Conservation (phyloP, 2,888 invertebrate species). For the Autographa pulchrina region DNA sequence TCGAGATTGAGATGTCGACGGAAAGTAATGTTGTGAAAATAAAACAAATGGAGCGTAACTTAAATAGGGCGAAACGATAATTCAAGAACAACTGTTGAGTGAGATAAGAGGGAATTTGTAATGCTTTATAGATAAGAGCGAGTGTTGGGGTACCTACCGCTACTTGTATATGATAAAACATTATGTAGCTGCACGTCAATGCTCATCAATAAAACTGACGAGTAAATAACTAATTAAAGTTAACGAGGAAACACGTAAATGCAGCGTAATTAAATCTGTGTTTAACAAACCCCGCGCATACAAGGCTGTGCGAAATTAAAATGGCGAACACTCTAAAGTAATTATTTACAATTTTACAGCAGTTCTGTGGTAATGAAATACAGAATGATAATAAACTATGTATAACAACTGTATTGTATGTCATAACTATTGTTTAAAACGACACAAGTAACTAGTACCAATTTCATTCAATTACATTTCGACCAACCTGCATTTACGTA, state of each 20-base stretch:
- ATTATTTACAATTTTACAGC: slow-evolving; percentile 31
- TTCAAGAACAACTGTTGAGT: slow-evolving; percentile 49
- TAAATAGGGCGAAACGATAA: slow-evolving; percentile 58
- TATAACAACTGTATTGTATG: background rate
- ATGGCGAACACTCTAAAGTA: slow-evolving; percentile 25
- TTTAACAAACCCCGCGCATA: slow-evolving; percentile 48
- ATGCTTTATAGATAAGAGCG: slow-evolving; percentile 45
- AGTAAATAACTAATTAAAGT: slow-evolving; percentile 64
- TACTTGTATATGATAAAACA: slow-evolving; percentile 32
- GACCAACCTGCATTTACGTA: too few relatives aligned
- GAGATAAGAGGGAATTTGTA: slow-evolving; percentile 60
- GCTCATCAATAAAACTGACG: slow-evolving; percentile 61
- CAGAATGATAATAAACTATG: background rate
- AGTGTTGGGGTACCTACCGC: slow-evolving; percentile 28
- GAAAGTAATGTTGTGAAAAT: slow-evolving; percentile 37
- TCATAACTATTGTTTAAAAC: background rate
- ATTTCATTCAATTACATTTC: too few relatives aligned
- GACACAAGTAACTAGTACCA: background rate
- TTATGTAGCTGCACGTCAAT: slow-evolving; percentile 35
- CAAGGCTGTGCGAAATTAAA: slow-evolving; percentile 45
- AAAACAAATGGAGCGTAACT: slow-evolving; percentile 49
- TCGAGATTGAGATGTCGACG: slow-evolving; percentile 15
- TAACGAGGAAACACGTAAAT: slow-evolving; percentile 60
- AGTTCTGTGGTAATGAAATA: background rate
- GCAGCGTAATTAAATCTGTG: slow-evolving; percentile 52